Evolutionary conservation across 1,140 invertebrate genomes (phyloP).

Genomic region (Bicyclus anynana): DNA sequence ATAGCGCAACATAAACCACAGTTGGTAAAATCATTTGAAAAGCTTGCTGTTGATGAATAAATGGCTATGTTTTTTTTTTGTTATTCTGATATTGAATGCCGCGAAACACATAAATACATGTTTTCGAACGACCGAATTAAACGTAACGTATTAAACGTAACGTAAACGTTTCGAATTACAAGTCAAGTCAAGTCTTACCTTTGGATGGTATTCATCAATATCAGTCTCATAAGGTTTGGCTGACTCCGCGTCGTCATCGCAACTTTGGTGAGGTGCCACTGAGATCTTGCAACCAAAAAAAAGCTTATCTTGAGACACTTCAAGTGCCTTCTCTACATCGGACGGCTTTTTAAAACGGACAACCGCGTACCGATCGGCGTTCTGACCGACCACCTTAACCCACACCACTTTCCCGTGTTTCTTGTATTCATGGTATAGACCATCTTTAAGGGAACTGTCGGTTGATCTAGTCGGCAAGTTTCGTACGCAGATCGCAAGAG

Average conservation of each 20-base stretch:
- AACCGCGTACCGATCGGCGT: conserved; percentile 67
- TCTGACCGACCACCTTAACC: conserved; percentile 82
- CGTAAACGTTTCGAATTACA: not conserved
- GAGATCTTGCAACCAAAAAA: conserved; percentile 98
- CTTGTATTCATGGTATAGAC: conserved; percentile 98
- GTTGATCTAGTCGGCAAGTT: conserved; percentile 93
- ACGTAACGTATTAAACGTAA: not conserved
- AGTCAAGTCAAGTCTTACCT: conserved; percentile 75
- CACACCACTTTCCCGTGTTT: conserved; percentile 98
- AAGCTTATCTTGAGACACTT: conserved; percentile 96
- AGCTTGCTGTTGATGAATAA: no score
- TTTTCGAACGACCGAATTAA: no score
- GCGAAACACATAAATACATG: no score
- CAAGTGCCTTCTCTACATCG: conserved; percentile 96
- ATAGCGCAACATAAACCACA: no score
- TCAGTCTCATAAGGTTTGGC: conserved; percentile 94
- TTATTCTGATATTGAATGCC: no score
- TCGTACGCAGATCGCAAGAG: conserved; percentile 93
- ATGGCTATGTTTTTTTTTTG: no score
- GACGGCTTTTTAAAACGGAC: conserved; percentile 96
- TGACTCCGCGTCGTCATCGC: conserved; percentile 92
- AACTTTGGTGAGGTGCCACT: conserved; percentile 91
- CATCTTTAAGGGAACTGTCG: conserved; percentile 97
- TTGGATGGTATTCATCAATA: conserved; percentile 96
- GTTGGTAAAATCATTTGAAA: no score